Percentiles rank a stretch among this genome's conserved stretches.
Evolutionary conservation across 2,113 vertebrate genomes (phyloP).

Genomic region (Sciurus niger): DNA sequence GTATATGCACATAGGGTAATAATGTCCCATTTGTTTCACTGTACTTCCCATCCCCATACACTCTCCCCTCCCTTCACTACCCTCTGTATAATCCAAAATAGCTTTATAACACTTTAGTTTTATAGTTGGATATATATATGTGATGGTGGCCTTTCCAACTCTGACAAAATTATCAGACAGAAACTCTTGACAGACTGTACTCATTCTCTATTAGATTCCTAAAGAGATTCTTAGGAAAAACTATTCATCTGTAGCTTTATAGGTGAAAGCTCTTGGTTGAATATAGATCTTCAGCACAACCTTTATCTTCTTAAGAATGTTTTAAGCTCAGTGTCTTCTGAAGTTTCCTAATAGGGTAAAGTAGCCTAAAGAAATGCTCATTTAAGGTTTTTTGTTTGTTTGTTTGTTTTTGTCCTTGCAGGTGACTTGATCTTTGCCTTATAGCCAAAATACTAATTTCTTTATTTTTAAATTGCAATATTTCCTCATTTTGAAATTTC

Average conservation of each 20-base stretch:
- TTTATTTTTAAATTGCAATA: constrained; percentile 30
- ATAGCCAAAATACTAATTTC: not conserved
- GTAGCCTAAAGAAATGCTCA: not conserved
- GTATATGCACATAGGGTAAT: too few species aligned
- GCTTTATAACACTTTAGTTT: not conserved
- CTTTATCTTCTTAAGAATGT: constrained; percentile 48
- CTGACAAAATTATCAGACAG: constrained; percentile 55
- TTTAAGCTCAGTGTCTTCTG: not conserved
- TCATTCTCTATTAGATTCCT: not conserved
- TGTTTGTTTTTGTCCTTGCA: not conserved
- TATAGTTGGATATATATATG: not conserved
- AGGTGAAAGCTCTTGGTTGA: not conserved
- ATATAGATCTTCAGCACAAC: not conserved
- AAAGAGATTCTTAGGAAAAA: not conserved
- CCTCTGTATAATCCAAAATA: too few species aligned
- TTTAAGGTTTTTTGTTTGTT: not conserved
- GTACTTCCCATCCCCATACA: too few species aligned
- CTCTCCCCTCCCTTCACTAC: too few species aligned
- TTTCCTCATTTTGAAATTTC: constrained; percentile 21
- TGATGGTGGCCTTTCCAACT: not conserved
- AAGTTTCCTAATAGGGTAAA: not conserved
- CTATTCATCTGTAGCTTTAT: not conserved
- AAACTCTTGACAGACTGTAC: not conserved
- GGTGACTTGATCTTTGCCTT: constrained; percentile 1
- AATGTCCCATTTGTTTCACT: too few species aligned